Evolutionary conservation across 2,113 vertebrate genomes (phyloP), one percentile per base, ranked within the genome.

Genomic region (Nothoprocta perdicaria): DNA sequence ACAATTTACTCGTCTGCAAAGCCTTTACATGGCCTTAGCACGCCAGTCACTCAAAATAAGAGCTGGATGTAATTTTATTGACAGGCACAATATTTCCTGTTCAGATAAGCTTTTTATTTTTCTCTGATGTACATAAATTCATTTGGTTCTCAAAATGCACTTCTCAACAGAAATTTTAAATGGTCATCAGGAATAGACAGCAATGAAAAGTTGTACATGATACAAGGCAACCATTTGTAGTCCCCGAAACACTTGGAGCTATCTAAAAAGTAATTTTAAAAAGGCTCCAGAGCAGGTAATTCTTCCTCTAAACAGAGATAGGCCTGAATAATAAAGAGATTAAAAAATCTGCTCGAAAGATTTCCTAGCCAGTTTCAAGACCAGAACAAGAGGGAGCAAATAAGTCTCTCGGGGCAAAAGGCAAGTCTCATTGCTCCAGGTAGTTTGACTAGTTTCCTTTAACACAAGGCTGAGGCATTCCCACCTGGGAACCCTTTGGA

Each of bases 181-280:
- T 22, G 62, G 24, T 45, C 45, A 27, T 84, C 55, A 84, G 63
- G 55, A 89, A 48, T 12, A 92, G 74, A 84, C 21, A 84, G 60
- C 50, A 90, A n/a, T 35, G 29, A 83, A 90, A 89, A 89, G 26
- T 41, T 65, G 2, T 69, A 84, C 71, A 24, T 48, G 31, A 50
- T 50, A 84, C 12, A 14, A 62, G 50, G 55, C 52, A 84, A 57
- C 2, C 1, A 83, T 83, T 71, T 74, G 50, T n/a, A 82, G 80
- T 71, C 15, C 8, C 33, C 43, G 57, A 67, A 93, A 85, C 52
- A 80, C 75, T 83, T 63, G 26, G 33, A 92, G 12, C 61, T 75
- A 52, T 83, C 89, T 83, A 53, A 80, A 91, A 46, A 24, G 73
- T 79, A 92, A 71, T 80, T 38, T 38, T 89, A 45, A 24, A 76